Conservation (phyloP, 1,140 invertebrate genomes). For the Drosophila kanapiae region DNA sequence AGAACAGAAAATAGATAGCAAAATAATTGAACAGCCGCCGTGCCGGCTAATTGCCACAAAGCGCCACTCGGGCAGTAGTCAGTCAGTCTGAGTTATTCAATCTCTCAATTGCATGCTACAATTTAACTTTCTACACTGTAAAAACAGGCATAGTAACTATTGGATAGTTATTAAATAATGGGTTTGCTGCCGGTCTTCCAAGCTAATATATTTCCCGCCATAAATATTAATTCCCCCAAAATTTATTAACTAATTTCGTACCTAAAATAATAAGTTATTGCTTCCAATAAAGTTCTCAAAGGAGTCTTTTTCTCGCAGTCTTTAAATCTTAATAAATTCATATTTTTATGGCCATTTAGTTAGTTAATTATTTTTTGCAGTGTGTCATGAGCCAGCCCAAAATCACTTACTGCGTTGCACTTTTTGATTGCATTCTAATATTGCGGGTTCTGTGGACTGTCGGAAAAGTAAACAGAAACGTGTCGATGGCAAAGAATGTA, state of each 20-base stretch:
- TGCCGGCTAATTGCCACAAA: conserved; percentile 36
- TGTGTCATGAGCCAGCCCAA: conserved; percentile 8
- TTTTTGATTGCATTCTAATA: conserved; percentile 40
- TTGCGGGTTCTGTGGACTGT: conserved; percentile 5
- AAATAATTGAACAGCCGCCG: conserved; percentile 68
- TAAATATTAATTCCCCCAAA: not conserved
- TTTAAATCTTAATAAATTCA: not conserved
- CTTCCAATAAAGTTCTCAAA: not conserved
- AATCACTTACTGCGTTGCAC: conserved; percentile 40
- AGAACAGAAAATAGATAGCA: conserved; percentile 29
- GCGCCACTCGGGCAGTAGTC: conserved; percentile 30
- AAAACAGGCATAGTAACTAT: not conserved
- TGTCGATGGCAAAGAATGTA: conserved; percentile 41
- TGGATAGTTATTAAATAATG: not conserved
- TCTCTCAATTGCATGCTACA: conserved; percentile 38
- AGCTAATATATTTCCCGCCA: not conserved
- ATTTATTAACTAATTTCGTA: not conserved
- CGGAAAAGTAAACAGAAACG: conserved; percentile 36
- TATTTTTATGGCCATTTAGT: not conserved
- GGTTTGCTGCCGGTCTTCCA: too few relatives aligned
- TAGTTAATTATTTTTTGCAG: not conserved
- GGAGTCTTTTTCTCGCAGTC: not conserved
- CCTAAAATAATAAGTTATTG: not conserved
- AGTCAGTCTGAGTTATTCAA: conserved; percentile 27
- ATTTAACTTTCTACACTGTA: not conserved